These are phyloP conservation scores for Acrocephalus arundinaceus DNA, from an alignment of 2,113 vertebrate species.

Conservation along the genomic window DNA sequence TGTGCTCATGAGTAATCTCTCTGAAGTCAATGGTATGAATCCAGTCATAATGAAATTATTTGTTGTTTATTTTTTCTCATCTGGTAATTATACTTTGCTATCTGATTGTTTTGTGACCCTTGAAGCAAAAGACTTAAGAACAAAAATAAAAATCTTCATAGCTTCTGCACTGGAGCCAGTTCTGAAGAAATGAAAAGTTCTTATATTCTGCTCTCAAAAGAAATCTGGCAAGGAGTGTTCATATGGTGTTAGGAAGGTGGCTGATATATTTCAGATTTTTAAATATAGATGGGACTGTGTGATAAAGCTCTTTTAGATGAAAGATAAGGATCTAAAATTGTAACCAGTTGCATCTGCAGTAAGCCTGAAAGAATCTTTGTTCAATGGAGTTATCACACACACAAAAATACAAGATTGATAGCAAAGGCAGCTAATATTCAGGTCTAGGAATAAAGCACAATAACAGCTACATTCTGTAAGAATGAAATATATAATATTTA, in stretches of 20 bases:
- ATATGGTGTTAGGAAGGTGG: not conserved
- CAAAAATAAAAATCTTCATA: not conserved
- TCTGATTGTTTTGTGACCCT: not conserved
- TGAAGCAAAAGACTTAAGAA: not conserved
- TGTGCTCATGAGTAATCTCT: not conserved
- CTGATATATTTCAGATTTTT: not conserved
- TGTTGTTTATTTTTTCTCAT: constrained; percentile 28
- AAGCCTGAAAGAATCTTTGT: not conserved
- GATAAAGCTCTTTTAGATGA: not conserved
- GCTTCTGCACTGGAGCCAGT: not conserved
- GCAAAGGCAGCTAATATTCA: not conserved
- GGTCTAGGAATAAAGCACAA: not conserved
- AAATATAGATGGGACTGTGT: not conserved
- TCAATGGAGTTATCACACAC: not conserved
- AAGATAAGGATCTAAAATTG: not conserved
- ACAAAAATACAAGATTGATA: not conserved
- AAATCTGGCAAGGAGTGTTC: not conserved
- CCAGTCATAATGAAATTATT: constrained; percentile 16
- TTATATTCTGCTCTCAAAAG: not conserved
- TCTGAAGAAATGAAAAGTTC: not conserved
- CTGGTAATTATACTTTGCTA: constrained; percentile 13
- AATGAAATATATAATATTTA: not conserved
- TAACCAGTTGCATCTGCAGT: not conserved
- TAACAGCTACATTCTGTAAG: not conserved
- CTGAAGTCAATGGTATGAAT: constrained; percentile 5